Conservation (phyloP, 2,113 vertebrate genomes). For the Galeopterus variegatus region DNA sequence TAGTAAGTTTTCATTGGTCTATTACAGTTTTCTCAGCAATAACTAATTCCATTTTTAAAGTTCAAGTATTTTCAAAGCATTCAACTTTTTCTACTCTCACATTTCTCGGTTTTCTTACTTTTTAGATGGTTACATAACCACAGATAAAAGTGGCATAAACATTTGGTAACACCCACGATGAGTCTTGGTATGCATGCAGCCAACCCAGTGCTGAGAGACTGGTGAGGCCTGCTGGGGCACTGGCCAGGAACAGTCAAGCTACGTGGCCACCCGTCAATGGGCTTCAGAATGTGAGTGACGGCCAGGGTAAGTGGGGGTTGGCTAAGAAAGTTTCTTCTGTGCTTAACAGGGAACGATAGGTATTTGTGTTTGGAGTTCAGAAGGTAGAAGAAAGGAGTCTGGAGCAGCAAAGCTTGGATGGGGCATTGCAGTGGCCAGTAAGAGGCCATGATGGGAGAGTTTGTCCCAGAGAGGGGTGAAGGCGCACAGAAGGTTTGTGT, state of each 20-base stretch:
- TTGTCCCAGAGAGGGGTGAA: background rate
- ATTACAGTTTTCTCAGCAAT: background rate
- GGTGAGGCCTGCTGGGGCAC: background rate
- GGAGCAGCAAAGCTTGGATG: background rate
- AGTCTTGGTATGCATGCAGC: background rate
- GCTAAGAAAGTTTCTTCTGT: background rate
- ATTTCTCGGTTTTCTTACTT: background rate
- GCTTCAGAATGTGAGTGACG: background rate
- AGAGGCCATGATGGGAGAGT: background rate
- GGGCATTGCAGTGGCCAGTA: too few relatives aligned
- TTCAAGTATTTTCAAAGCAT: background rate
- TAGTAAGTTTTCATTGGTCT: background rate
- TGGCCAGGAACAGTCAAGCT: background rate
- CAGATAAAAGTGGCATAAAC: background rate
- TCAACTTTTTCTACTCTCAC: background rate
- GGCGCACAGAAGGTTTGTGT: background rate
- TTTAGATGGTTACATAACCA: background rate
- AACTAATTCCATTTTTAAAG: background rate
- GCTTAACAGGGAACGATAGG: background rate
- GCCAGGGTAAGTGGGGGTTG: background rate
- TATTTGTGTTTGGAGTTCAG: background rate
- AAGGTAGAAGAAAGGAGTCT: background rate
- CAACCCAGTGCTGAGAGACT: background rate
- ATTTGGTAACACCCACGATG: background rate
- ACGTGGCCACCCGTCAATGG: rapidly evolving